These are phyloP conservation scores for Spondyliosoma cantharus DNA, from an alignment of 2,797 vertebrate genomes.

Conservation along the genomic window DNA sequence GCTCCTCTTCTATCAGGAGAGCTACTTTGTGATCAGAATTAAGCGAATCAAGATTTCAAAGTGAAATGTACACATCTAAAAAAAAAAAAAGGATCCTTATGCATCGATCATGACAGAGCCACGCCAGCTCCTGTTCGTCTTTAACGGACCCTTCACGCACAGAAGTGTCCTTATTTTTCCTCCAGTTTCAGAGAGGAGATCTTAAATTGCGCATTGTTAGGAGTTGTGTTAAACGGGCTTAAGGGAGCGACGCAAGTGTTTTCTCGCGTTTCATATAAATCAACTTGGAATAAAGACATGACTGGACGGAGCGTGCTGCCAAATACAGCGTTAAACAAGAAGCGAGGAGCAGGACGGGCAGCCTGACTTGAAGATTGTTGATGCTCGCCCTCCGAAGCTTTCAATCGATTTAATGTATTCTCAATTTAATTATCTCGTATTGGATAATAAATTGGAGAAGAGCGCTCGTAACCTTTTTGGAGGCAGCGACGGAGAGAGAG, in stretches of 20 bases:
- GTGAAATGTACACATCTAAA: background rate
- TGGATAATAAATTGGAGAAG: conserved; percentile 34
- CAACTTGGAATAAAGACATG: conserved; percentile 40
- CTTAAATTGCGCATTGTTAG: background rate
- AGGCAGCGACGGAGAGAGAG: conserved; percentile 2
- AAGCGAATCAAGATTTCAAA: conserved; percentile 10
- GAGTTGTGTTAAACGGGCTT: background rate
- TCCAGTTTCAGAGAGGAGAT: conserved; percentile 9
- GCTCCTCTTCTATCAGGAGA: background rate
- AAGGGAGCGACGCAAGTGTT: background rate
- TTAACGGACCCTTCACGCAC: background rate
- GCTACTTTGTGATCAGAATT: conserved; percentile 11
- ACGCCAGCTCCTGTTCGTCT: background rate
- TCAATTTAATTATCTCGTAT: background rate
- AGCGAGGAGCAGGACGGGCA: conserved; percentile 7
- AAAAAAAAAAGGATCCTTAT: background rate
- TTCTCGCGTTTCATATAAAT: conserved; percentile 1
- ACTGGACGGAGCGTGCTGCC: conserved; percentile 12
- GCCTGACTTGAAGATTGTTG: conserved; percentile 9
- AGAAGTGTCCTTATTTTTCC: conserved; percentile 11
- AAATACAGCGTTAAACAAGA: conserved; percentile 49
- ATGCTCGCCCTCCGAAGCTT: background rate
- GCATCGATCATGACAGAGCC: background rate
- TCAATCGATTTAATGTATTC: conserved; percentile 20
- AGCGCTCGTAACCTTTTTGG: conserved; percentile 44